Base-by-base conservation (phyloP, 64 coral and sea anemone species). In the Orbicella faveolata region DNA sequence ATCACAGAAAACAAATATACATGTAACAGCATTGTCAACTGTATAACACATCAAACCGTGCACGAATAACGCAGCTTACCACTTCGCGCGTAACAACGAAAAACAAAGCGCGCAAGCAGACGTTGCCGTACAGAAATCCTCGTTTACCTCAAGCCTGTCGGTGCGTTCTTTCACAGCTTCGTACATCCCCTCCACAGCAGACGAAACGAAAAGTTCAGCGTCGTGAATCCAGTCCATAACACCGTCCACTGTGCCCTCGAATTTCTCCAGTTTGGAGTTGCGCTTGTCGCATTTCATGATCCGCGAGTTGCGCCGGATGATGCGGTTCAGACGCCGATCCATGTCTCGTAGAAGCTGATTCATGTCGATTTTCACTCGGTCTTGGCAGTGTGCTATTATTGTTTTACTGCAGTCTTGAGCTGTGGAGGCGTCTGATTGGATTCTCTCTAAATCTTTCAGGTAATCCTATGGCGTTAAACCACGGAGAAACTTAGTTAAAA, bases 161-260 rank as follows among this genome's bases (percentile, higher is more conserved):
- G 75, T 82, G 59, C 90, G 73, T 86, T 92, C 90, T 48, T 73
- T 92, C 9, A 97, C 92, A 16, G 95, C 88, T 53, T 83, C 88
- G 77, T 91, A 81, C 18, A 92, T 97, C 20, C 92, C 90, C 18
- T 97, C 95, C 15, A 94, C 92, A 37, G 87, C 61, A 16, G 73
- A 82, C 1, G 77, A 88, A 69, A 93, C 55, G 3, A 97, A 88
- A 48, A 94, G 84, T 62, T 97, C 95, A 7, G 92, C 93, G 51
- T 97, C 83, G 23, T 97, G 94, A 78, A 97, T 97, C 95, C 95
- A 97, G 23, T 97, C 92, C 95, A 97, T 97, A 20, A 97, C 93
- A 0, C 88, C 88, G 83, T 97, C 95, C 19, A 97, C 95, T 19
- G 90, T 91, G 33, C 88, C 92, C 77, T 97, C 95, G 88, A 97